Percentiles rank a stretch among this genome's conserved stretches.
These are phyloP conservation scores for Leucoraja ocellata DNA, from an alignment of 2,797 vertebrate species.

Conservation along the genomic window DNA sequence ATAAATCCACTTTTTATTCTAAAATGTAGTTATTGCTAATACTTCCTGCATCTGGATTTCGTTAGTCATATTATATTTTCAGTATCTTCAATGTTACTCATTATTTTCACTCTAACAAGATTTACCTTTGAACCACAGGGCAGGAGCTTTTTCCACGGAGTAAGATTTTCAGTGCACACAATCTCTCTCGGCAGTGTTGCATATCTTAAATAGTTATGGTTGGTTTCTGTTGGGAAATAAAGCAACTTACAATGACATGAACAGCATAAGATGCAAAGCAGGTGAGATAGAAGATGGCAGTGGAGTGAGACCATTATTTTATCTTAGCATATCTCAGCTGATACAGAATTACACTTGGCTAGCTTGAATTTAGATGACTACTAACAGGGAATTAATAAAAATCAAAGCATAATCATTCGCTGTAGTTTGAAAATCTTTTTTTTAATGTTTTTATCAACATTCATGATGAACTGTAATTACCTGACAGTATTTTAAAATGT, in stretches of 20 bases:
- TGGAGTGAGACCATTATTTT: neutral
- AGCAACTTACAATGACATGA: neutral
- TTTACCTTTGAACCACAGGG: slow-evolving; percentile 90
- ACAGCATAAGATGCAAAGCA: neutral
- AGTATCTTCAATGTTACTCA: neutral
- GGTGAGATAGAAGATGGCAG: neutral
- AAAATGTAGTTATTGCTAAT: neutral
- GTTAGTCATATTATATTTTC: neutral
- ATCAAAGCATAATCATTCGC: too few species aligned
- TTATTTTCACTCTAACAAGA: neutral
- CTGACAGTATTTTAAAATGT: too few species aligned
- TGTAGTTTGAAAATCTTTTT: too few species aligned
- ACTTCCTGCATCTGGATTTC: neutral
- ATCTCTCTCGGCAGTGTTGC: slow-evolving; percentile 87
- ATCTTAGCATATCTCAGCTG: neutral
- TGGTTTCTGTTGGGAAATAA: slow-evolving; percentile 64
- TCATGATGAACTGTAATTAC: too few species aligned
- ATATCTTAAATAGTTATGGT: slow-evolving; percentile 81
- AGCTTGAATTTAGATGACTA: too few species aligned
- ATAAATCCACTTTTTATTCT: neutral
- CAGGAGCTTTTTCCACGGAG: slow-evolving; percentile 94
- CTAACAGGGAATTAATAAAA: too few species aligned
- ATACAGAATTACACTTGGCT: neutral
- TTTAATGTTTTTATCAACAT: too few species aligned
- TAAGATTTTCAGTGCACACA: slow-evolving; percentile 95